Base-by-base conservation (phyloP, 2,888 invertebrate species). In the Scaeva pyrastri region DNA sequence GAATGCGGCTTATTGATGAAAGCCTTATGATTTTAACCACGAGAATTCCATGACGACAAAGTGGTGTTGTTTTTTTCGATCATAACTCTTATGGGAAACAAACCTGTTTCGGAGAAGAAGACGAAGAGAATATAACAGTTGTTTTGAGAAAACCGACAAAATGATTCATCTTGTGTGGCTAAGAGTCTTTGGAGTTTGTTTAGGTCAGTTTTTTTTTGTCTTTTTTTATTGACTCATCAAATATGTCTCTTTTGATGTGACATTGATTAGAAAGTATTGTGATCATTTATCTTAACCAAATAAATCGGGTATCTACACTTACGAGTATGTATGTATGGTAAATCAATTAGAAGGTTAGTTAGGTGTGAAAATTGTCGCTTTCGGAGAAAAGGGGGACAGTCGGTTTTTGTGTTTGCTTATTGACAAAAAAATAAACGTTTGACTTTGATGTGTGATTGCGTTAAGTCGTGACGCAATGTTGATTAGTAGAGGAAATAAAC, bases 91-190 rank as follows among this genome's bases (percentile, higher is more conserved):
- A 48, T 56, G 43, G 23, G 41, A 39, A 31, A 31, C 19, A 66
- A 79, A 71, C 79, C 58, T 60, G 79, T 79, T 79, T 84, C 50
- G 19, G 14, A 19, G 21, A 21, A 36, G 62, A 71, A 70, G n/a
- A 19, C 10, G 12, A 5, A 12, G 6, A n/a, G 6, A 43, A 12
- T 3, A 60, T 58, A 79, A 79, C 79, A 45, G 84, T 84, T 75
- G 56, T 75, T 84, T 71, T 64, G 64, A 52, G 50, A 45, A 56
- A n/a, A 45, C 52, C 39, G 74, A 68, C 68, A 68, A 52, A 60
- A 68, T 77, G 78, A 74, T 70, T 78, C 83, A 77, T 73, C 82
- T 82, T 82, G 77, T 73, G 73, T 45, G 68, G 73, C 68, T 31
- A n/a, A 16, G 43, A 23, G 10, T 31, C 31, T 31, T 31, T 31